Evolutionary conservation across 2,888 invertebrate species (phyloP).

Genomic region (Acrobasis suavella): DNA sequence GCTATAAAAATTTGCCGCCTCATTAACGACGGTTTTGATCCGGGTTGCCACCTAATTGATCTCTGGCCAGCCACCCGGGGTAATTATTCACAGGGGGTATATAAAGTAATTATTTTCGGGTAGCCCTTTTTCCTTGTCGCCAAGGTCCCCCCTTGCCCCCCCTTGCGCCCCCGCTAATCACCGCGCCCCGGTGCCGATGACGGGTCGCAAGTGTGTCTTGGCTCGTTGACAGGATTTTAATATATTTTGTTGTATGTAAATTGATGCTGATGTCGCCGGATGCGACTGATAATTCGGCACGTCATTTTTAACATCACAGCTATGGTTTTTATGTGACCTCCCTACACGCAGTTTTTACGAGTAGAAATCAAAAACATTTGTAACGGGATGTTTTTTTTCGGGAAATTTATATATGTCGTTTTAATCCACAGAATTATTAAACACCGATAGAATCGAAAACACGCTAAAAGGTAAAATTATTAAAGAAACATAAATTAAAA

Average conservation of each 20-base stretch:
- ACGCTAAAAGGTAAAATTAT: too few species aligned
- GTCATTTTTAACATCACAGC: conserved; percentile 37
- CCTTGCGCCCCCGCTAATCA: conserved; percentile 60
- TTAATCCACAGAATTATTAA: too few species aligned
- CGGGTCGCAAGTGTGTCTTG: conserved; percentile 74
- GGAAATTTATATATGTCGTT: too few species aligned
- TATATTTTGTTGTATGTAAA: conserved; percentile 80
- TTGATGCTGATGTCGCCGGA: conserved; percentile 59
- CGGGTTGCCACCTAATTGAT: conserved; percentile 76
- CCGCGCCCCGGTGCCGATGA: conserved; percentile 75
- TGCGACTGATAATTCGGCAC: conserved; percentile 41
- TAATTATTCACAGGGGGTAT: conserved; percentile 81
- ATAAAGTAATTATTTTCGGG: conserved; percentile 79
- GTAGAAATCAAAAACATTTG: not conserved
- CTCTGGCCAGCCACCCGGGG: conserved; percentile 68
- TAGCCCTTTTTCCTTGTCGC: conserved; percentile 80
- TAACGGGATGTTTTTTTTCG: too few species aligned
- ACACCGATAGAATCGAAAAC: too few species aligned
- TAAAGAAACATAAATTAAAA: too few species aligned
- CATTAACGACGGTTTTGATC: conserved; percentile 70
- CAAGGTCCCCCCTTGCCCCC: conserved; percentile 45
- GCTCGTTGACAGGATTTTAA: conserved; percentile 79
- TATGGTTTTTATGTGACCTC: conserved; percentile 19
- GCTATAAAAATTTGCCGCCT: conserved; percentile 68
- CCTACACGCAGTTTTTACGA: not conserved